A percentile compares a stretch with the other conserved stretches of the same genome.
Evolutionary conservation across 2,888 invertebrate species (phyloP).

Genomic region (Trichacis sp.): DNA sequence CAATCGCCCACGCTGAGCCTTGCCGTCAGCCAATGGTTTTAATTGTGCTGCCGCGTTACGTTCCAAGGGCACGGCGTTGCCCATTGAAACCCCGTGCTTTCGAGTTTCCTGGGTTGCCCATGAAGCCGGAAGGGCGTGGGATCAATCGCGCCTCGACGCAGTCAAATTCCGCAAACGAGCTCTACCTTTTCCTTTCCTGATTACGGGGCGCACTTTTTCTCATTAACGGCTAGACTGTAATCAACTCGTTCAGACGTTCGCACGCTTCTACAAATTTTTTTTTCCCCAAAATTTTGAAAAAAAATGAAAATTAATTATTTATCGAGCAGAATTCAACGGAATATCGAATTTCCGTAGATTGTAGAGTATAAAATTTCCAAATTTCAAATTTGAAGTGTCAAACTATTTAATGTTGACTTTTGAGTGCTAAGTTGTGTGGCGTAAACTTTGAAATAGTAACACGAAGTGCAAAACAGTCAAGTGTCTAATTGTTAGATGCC

Average conservation of each 20-base stretch:
- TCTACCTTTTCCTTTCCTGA: slow-evolving; percentile 2
- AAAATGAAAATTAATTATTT: too few relatives aligned
- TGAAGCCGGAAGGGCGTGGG: slow-evolving; percentile 33
- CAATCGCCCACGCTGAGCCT: slow-evolving; percentile 19
- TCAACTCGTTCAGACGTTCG: neutral
- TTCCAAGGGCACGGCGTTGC: slow-evolving; percentile 29
- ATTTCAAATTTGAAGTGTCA: too few relatives aligned
- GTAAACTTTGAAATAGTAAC: too few relatives aligned
- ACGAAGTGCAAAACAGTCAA: too few relatives aligned
- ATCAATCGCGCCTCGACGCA: slow-evolving; percentile 15
- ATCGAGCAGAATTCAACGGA: too few relatives aligned
- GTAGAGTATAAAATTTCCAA: too few relatives aligned
- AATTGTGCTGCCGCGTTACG: slow-evolving; percentile 24
- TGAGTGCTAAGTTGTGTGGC: too few relatives aligned
- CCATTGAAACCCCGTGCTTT: slow-evolving; percentile 11
- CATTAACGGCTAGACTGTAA: neutral
- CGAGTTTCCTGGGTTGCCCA: slow-evolving; percentile 13
- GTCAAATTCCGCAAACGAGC: slow-evolving; percentile 18
- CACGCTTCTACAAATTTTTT: neutral
- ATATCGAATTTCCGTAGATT: too few relatives aligned
- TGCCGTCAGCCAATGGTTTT: slow-evolving; percentile 32
- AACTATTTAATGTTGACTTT: too few relatives aligned
- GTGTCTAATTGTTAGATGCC: too few relatives aligned
- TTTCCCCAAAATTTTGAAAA: too few relatives aligned
- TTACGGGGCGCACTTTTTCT: neutral